Evolutionary conservation across 2,113 vertebrate species (phyloP).

Genomic region (Henicopernis longicauda): DNA sequence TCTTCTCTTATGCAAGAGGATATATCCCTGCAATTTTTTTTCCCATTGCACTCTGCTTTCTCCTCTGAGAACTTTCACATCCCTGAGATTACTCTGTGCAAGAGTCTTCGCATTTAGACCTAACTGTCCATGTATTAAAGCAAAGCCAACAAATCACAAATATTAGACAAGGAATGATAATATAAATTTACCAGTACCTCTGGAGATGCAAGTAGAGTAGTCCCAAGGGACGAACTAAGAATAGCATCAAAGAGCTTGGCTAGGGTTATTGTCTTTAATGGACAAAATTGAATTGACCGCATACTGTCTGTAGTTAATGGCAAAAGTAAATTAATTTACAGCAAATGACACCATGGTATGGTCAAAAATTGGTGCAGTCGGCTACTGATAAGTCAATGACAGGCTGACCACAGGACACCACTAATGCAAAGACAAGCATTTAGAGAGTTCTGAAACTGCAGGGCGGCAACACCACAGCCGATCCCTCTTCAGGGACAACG

Average conservation of each 20-base stretch:
- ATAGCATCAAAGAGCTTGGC: slow-evolving; percentile 30
- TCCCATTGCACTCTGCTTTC: neutral
- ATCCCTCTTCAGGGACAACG: neutral
- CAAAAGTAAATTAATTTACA: slow-evolving; percentile 58
- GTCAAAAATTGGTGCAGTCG: neutral
- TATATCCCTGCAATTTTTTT: neutral
- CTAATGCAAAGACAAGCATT: neutral
- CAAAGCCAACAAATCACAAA: slow-evolving; percentile 50
- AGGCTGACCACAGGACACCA: neutral
- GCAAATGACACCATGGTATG: neutral
- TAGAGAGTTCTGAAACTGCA: neutral
- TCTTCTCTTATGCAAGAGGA: neutral
- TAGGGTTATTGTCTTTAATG: slow-evolving; percentile 57
- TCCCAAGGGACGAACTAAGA: slow-evolving; percentile 48
- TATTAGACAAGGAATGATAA: slow-evolving; percentile 51
- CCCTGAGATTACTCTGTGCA: neutral
- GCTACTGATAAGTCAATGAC: slow-evolving; percentile 16
- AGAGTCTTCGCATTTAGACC: slow-evolving; percentile 4
- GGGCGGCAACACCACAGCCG: neutral
- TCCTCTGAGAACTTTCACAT: neutral
- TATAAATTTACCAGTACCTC: slow-evolving; percentile 40
- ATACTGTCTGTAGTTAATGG: slow-evolving; percentile 42
- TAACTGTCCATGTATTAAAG: slow-evolving; percentile 19
- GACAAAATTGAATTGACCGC: slow-evolving; percentile 48
- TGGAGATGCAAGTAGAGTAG: slow-evolving; percentile 30